Conservation (phyloP, 2,113 vertebrate species). For the Lepus europaeus region DNA sequence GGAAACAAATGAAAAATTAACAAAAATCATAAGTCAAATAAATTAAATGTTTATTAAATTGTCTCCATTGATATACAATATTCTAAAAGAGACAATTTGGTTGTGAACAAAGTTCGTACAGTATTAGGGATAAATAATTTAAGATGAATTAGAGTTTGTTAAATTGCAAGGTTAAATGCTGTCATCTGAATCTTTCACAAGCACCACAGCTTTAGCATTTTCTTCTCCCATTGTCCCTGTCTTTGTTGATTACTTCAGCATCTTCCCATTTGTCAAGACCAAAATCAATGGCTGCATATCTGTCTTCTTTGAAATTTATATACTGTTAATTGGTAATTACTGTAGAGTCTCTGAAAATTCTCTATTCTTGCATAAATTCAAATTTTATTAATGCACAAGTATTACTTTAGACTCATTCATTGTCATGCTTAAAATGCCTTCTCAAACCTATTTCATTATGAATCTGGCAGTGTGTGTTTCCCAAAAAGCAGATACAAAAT, state of each 20-base stretch:
- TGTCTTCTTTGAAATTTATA: background rate
- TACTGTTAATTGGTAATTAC: background rate
- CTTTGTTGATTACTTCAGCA: background rate
- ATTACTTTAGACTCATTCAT: background rate
- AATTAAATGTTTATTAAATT: background rate
- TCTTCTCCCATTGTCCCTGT: background rate
- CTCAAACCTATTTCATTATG: background rate
- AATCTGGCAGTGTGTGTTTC: background rate
- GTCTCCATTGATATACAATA: background rate
- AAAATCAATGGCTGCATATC: background rate
- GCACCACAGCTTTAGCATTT: background rate
- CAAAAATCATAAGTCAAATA: conserved; percentile 25
- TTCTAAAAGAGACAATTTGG: conserved; percentile 13
- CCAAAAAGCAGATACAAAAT: conserved; percentile 12
- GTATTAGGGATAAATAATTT: conserved; percentile 17
- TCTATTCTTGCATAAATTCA: background rate
- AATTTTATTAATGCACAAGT: background rate
- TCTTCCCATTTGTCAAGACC: background rate
- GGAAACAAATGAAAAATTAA: background rate
- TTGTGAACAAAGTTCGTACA: background rate
- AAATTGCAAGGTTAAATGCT: background rate
- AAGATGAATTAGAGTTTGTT: background rate
- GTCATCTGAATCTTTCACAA: background rate
- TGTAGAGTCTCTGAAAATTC: background rate
- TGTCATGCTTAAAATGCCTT: background rate